These are phyloP conservation scores for Piliocolobus tephrosceles DNA, from an alignment of 2,113 vertebrate genomes.

Conservation along the genomic window DNA sequence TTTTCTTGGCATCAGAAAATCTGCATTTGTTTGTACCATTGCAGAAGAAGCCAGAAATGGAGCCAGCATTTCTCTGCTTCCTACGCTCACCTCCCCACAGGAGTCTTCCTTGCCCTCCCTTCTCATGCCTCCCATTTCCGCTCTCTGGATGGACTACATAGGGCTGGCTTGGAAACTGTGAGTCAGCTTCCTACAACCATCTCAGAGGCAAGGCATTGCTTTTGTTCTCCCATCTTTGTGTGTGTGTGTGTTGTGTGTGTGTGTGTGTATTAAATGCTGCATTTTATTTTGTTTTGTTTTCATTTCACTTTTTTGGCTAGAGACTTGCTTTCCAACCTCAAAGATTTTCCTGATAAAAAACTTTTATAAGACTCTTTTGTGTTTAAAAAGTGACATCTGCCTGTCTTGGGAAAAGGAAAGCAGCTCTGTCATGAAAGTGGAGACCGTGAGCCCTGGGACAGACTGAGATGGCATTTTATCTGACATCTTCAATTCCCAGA, in stretches of 20 bases:
- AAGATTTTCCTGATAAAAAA: background rate
- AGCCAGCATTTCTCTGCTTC: background rate
- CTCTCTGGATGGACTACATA: background rate
- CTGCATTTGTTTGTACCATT: conserved; percentile 3
- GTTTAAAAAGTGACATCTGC: conserved; percentile 52
- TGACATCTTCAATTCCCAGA: background rate
- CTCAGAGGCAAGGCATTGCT: background rate
- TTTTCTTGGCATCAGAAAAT: conserved; percentile 16
- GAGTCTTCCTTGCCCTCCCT: background rate
- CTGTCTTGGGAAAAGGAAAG: background rate
- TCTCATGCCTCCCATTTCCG: background rate
- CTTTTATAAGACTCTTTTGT: background rate
- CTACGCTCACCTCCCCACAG: background rate
- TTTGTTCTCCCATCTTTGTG: background rate
- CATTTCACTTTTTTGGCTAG: conserved; percentile 6
- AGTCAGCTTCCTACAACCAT: background rate
- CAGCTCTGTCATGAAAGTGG: background rate
- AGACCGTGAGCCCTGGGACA: background rate
- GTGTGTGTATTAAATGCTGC: background rate
- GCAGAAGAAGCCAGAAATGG: background rate
- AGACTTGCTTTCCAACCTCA: conserved; percentile 24
- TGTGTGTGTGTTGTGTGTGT: background rate
- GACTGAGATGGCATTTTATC: background rate
- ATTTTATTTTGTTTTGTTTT: background rate
- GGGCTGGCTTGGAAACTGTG: background rate